phyloP scores from a whole-genome alignment of 2,113 vertebrate genomes.

The Psophia crepitans region DNA sequence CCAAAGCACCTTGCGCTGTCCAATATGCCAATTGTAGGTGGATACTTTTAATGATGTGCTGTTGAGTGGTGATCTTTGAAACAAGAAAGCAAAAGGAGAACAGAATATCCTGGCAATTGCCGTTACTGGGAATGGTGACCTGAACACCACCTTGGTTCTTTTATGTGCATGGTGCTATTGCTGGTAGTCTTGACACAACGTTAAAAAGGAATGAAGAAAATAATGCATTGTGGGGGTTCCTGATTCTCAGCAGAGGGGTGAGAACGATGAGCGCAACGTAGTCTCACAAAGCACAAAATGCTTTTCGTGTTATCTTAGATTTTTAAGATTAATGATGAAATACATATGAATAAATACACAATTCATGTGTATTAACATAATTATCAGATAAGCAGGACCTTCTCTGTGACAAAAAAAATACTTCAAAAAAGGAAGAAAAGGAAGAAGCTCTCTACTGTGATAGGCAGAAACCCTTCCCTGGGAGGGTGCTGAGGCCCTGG shows the following conservation, averaged over 20 bases:
- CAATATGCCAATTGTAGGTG: constrained; percentile 88
- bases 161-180: background rate
- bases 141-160: background rate
- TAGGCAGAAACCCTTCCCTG: no score
- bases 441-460: no score
- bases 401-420: background rate
- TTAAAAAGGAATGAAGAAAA: background rate
- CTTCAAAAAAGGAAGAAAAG: background rate
- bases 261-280: background rate
- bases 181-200: background rate
- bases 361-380: background rate
- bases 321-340: background rate
- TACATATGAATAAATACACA: rapidly evolving
- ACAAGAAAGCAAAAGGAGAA: background rate
- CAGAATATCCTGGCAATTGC: no score
- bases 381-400: background rate
- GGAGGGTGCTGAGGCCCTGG: no score
- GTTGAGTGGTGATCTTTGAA: background rate
- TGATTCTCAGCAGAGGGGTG: background rate
- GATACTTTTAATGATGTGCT: background rate
- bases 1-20: constrained; percentile 80
- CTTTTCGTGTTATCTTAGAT: background rate
- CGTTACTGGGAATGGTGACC: background rate
- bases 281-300: background rate
- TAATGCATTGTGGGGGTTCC: background rate